Conservation (phyloP, 2,113 vertebrate genomes). For the Melospiza georgiana region DNA sequence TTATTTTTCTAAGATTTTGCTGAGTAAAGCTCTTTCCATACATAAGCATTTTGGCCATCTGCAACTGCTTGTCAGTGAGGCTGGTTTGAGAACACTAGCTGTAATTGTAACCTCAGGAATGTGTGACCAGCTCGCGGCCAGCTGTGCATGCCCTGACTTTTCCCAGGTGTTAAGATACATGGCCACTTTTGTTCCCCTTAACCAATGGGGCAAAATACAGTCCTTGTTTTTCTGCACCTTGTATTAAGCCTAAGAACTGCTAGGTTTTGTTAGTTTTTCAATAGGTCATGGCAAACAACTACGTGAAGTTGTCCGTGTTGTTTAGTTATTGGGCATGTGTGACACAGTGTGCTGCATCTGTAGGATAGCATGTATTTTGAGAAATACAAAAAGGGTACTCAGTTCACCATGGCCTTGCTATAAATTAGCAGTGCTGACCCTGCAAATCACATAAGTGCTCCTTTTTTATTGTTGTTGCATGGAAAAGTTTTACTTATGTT, state of each 20-base stretch:
- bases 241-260: not conserved
- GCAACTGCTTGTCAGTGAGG: conserved; percentile 86
- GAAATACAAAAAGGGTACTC: not conserved
- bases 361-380: not conserved
- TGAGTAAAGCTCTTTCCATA: conserved; percentile 76
- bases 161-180: conserved; percentile 82
- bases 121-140: conserved; percentile 83
- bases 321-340: not conserved
- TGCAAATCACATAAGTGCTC: not conserved
- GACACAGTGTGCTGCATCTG: not conserved
- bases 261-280: conserved; percentile 14
- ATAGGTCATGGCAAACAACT: not conserved
- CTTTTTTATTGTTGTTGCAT: not conserved
- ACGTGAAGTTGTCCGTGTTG: not conserved
- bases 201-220: conserved; percentile 60
- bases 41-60: conserved; percentile 77
- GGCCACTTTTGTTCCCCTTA: conserved; percentile 72
- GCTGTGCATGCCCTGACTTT: conserved; percentile 77
- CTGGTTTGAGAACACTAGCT: conserved; percentile 79
- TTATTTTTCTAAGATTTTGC: conserved; percentile 75
- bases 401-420: not conserved
- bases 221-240: conserved; percentile 53
- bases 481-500: not conserved
- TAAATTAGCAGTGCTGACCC: not conserved
- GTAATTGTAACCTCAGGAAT: conserved; percentile 89